Evolutionary conservation across 2,113 vertebrate genomes (phyloP).

Genomic region (Dasyurus viverrinus): DNA sequence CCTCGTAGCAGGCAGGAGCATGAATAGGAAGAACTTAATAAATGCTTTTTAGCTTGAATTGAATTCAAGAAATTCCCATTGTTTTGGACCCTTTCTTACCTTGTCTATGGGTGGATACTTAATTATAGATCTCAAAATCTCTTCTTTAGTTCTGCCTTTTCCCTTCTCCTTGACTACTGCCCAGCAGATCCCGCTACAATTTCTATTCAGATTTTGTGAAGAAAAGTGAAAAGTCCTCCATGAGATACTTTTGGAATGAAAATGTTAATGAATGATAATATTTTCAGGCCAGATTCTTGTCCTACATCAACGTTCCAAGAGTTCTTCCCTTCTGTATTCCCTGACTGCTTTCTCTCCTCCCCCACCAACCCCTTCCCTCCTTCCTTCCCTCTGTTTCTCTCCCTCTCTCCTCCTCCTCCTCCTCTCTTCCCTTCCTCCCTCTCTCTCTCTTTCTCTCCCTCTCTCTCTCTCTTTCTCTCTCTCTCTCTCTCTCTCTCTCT

Average conservation of each 20-base stretch:
- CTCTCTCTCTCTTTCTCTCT: background rate
- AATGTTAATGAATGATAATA: slow-evolving; percentile 46
- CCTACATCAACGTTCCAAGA: slow-evolving; percentile 59
- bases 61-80: background rate
- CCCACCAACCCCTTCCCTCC: background rate
- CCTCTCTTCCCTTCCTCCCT: no score
- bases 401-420: background rate
- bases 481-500: background rate
- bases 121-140: slow-evolving; percentile 23
- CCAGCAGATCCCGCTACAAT: slow-evolving; percentile 38
- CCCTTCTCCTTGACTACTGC: background rate
- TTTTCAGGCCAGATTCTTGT: slow-evolving; percentile 48
- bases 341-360: slow-evolving; percentile 50
- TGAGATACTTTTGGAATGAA: slow-evolving; percentile 53
- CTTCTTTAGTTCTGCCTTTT: slow-evolving; percentile 21
- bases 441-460: no score
- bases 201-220: slow-evolving; percentile 48
- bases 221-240: slow-evolving; percentile 57
- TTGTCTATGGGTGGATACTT: background rate
- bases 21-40: background rate
- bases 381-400: background rate
- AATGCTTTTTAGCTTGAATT: background rate
- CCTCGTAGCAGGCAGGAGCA: background rate
- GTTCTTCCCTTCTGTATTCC: slow-evolving; percentile 21
- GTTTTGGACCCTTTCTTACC: background rate